Evolutionary conservation across 1,140 invertebrate species (phyloP).

Genomic region (Formica selysi): DNA sequence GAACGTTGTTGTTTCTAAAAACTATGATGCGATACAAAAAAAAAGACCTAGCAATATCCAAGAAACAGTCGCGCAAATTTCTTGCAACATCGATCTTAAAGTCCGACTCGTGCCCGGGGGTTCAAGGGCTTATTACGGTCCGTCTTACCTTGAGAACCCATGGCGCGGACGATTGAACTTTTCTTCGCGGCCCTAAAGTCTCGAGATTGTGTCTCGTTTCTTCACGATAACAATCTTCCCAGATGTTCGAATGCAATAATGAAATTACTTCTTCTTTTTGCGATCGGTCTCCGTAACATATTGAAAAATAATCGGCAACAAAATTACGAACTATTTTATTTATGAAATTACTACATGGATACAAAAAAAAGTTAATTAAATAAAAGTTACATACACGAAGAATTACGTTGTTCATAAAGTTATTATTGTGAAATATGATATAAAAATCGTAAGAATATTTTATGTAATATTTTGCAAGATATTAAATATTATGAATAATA

Average conservation of each 20-base stretch:
- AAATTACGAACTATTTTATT: not conserved
- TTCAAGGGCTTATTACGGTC: conserved; percentile 74
- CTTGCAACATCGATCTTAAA: conserved; percentile 73
- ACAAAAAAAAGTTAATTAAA: not conserved
- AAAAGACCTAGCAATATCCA: conserved; percentile 68
- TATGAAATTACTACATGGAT: not conserved
- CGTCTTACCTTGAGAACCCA: conserved; percentile 74
- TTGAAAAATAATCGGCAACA: not conserved
- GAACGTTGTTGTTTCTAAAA: conserved; percentile 44
- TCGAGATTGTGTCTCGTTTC: conserved; percentile 61
- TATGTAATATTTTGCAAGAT: not conserved
- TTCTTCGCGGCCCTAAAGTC: conserved; percentile 68
- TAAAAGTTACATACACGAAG: not conserved
- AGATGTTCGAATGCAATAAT: conserved; percentile 31
- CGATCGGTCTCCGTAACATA: not conserved
- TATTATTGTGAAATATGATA: not conserved
- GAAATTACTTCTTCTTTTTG: conserved; percentile 32
- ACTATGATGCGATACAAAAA: conserved; percentile 66
- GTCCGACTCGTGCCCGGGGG: conserved; percentile 61
- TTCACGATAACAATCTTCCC: conserved; percentile 54
- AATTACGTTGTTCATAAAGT: not conserved
- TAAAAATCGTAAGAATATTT: not conserved
- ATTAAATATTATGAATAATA: not conserved
- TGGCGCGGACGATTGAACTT: conserved; percentile 66
- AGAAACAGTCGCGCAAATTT: conserved; percentile 62